Conservation (phyloP, 2,113 vertebrate genomes). For the Naja naja region DNA sequence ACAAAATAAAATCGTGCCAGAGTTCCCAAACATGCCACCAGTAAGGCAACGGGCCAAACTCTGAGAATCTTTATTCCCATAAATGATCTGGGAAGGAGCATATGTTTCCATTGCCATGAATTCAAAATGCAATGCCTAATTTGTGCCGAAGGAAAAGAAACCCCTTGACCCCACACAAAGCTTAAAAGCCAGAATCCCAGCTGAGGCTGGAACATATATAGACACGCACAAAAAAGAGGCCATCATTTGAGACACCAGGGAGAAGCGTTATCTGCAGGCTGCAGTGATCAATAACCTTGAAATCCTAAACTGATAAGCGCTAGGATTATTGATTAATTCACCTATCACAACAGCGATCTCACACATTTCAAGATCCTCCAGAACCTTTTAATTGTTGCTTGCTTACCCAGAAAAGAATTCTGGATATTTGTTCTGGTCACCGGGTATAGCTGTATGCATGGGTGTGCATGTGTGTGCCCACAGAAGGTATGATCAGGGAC, state of each 20-base stretch:
- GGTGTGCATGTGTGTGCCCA: neutral
- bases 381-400: neutral
- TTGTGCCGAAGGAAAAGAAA: neutral
- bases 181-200: neutral
- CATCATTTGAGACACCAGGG: neutral
- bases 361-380: neutral
- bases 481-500: neutral
- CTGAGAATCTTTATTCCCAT: neutral
- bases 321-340: constrained; percentile 6
- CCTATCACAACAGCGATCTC: neutral
- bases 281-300: constrained; percentile 22
- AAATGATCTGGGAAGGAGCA: neutral
- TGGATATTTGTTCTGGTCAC: neutral
- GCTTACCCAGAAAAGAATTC: neutral
- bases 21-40: neutral
- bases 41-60: too few relatives aligned
- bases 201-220: neutral
- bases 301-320: constrained; percentile 19
- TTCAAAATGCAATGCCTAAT: neutral
- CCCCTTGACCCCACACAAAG: neutral
- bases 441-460: neutral
- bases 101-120: neutral
- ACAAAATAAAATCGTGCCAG: neutral
- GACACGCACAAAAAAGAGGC: neutral
- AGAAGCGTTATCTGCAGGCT: neutral